A percentile compares a stretch with the other conserved stretches of the same genome.
Evolutionary conservation across 2,888 invertebrate species (phyloP).

Genomic region (Archaeoteleia sp.): DNA sequence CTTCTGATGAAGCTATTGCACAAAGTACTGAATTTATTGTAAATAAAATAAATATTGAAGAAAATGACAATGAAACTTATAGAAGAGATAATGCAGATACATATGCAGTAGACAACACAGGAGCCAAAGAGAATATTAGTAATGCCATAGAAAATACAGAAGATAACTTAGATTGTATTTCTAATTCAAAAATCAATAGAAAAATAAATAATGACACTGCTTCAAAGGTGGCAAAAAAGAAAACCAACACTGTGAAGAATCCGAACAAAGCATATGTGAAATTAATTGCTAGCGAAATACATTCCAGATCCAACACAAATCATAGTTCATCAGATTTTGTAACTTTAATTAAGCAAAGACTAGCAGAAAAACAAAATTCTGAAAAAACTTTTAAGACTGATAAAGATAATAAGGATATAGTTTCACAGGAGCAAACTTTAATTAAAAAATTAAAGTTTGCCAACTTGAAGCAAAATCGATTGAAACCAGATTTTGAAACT

Average conservation of each 20-base stretch:
- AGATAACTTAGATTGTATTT: too few species aligned
- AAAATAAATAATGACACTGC: too few species aligned
- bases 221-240: too few species aligned
- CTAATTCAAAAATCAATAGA: too few species aligned
- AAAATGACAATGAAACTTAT: constrained; percentile 6
- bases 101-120: too few species aligned
- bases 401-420: not conserved
- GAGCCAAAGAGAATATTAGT: constrained; percentile 12
- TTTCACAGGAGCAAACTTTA: not conserved
- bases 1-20: constrained; percentile 63
- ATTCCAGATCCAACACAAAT: too few species aligned
- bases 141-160: constrained; percentile 5
- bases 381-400: not conserved
- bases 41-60: constrained; percentile 32
- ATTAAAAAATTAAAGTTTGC: constrained; percentile 7
- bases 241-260: constrained; percentile 2
- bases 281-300: constrained; percentile 9
- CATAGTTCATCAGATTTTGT: constrained; percentile 57
- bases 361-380: constrained; percentile 46
- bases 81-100: constrained; percentile 4
- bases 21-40: constrained; percentile 63
- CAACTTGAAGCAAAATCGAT: constrained; percentile 1
- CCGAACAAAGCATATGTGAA: constrained; percentile 22
- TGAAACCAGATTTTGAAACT: constrained; percentile 10
- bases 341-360: constrained; percentile 61